Conservation (phyloP, 2,888 invertebrate genomes). For the Tanypteryx hageni region DNA sequence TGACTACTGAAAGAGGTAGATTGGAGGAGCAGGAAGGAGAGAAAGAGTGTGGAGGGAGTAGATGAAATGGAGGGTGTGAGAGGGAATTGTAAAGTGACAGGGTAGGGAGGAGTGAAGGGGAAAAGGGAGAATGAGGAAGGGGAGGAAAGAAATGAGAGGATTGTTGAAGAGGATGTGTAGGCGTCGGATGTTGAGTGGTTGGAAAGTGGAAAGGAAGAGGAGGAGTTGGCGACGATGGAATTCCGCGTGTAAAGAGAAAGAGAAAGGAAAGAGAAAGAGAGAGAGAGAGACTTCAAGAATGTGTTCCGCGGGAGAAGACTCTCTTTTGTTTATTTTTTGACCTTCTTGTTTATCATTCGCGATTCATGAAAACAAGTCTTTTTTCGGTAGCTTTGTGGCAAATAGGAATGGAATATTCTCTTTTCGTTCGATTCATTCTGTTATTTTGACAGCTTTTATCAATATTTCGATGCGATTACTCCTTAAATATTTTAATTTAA, state of each 20-base stretch:
- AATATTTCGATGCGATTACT: too few relatives aligned
- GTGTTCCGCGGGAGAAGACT: not conserved
- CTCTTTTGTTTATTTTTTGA: not conserved
- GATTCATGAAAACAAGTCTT: not conserved
- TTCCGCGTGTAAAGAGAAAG: not conserved
- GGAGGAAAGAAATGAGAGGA: not conserved
- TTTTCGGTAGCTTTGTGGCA: not conserved
- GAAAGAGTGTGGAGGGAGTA: not conserved
- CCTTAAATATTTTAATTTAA: too few relatives aligned
- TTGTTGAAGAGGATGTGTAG: not conserved
- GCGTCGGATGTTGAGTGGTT: conserved; percentile 13
- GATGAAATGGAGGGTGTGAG: not conserved
- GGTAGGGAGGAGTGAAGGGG: not conserved
- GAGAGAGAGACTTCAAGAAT: not conserved
- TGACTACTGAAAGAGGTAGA: too few relatives aligned
- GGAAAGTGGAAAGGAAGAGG: not conserved
- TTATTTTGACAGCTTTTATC: too few relatives aligned
- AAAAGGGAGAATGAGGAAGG: not conserved
- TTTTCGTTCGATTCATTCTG: too few relatives aligned
- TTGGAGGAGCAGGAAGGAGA: not conserved
- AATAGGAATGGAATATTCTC: too few relatives aligned
- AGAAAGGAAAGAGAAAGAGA: too few relatives aligned
- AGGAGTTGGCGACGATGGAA: not conserved
- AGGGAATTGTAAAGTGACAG: conserved; percentile 24
- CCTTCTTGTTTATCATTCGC: not conserved